Percentiles rank a stretch among this genome's conserved stretches.
Evolutionary conservation across 2,888 invertebrate genomes (phyloP).

Genomic region (Diplolepis rosae): DNA sequence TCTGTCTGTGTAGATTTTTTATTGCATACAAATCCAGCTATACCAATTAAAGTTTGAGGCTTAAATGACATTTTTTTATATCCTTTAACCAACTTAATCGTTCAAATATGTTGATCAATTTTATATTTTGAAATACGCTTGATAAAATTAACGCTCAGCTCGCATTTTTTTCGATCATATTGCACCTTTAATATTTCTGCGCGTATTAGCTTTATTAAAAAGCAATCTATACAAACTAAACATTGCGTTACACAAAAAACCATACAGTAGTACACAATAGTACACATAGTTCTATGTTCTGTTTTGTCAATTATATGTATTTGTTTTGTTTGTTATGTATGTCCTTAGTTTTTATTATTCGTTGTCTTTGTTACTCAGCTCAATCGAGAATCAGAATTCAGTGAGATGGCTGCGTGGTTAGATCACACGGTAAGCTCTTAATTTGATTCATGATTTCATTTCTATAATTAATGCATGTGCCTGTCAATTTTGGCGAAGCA

Average conservation of each 20-base stretch:
- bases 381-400: constrained; percentile 87
- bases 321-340: constrained; percentile 52
- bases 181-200: constrained; percentile 22
- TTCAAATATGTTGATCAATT: no score
- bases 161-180: neutral
- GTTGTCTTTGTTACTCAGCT: constrained; percentile 70
- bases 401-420: constrained; percentile 97
- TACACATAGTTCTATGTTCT: no score
- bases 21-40: neutral
- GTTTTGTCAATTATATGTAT: constrained; percentile 5
- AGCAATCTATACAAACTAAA: neutral
- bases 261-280: constrained; percentile 59
- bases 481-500: neutral
- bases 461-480: neutral
- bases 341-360: constrained; percentile 52
- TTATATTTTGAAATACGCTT: neutral
- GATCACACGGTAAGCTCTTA: constrained; percentile 83
- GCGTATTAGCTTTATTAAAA: constrained; percentile 3
- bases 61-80: neutral
- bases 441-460: constrained; percentile 34
- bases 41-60: neutral
- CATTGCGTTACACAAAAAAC: constrained; percentile 30
- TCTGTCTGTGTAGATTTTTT: neutral
- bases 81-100: neutral
- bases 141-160: neutral